Conservation (phyloP, 2,797 vertebrate genomes). For the Thalassophryne amazonica region DNA sequence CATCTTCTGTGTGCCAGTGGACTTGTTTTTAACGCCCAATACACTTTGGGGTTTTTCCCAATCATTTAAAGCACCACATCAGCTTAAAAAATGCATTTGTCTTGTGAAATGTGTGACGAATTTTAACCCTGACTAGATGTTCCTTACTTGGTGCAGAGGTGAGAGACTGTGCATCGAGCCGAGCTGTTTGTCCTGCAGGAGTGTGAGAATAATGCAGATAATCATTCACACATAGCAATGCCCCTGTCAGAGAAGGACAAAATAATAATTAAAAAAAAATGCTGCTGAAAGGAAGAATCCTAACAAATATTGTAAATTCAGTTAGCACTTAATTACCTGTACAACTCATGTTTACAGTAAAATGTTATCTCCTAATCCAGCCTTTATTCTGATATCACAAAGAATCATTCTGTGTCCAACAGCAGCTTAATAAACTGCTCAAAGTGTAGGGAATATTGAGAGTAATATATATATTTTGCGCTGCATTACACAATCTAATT, state of each 20-base stretch:
- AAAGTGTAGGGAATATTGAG: no score
- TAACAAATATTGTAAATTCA: neutral
- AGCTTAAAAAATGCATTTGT: conserved; percentile 11
- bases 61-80: conserved; percentile 9
- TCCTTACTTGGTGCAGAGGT: neutral
- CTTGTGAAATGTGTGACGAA: conserved; percentile 57
- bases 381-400: no score
- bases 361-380: no score
- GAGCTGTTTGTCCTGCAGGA: neutral
- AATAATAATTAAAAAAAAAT: conserved; percentile 1
- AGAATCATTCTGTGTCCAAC: neutral
- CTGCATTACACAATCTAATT: neutral
- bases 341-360: no score
- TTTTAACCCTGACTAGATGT: conserved; percentile 9
- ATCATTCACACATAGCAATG: conserved; percentile 8
- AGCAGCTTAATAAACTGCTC: no score
- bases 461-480: no score
- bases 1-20: conserved; percentile 26
- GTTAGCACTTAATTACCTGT: no score
- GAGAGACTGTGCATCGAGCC: conserved; percentile 6
- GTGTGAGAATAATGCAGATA: conserved; percentile 54
- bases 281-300: conserved; percentile 24
- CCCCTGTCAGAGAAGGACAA: neutral
- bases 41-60: conserved; percentile 1
- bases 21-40: conserved; percentile 6